These are phyloP conservation scores for Crossaster papposus DNA, from an alignment of 53 echinoderm and acorn worm genomes.

Conservation along the genomic window DNA sequence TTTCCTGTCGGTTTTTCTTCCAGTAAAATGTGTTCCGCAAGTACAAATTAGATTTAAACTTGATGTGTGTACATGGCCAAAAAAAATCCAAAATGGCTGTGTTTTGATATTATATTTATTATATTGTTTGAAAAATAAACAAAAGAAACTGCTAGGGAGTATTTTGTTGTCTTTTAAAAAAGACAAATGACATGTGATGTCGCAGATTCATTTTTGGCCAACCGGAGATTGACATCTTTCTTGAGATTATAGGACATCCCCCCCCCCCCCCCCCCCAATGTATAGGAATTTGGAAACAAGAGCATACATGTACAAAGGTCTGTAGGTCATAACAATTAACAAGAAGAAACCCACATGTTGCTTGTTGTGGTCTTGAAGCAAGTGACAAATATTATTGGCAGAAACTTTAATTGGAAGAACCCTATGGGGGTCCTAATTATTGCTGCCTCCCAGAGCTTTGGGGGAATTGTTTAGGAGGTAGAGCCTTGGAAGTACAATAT, in stretches of 20 bases:
- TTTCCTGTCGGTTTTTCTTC: background rate
- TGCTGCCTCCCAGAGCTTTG: background rate
- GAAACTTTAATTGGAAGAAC: background rate
- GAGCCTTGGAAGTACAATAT: background rate
- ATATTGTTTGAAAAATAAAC: too few species aligned
- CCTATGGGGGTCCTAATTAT: constrained; percentile 22
- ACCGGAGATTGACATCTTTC: background rate
- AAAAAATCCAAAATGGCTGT: too few species aligned
- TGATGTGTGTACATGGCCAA: background rate
- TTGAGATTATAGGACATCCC: background rate
- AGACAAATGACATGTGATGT: background rate
- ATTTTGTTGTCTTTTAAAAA: too few species aligned
- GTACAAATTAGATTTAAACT: background rate
- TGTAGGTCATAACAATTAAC: background rate
- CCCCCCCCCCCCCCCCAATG: too few species aligned
- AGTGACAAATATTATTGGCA: constrained; percentile 10
- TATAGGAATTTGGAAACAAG: too few species aligned
- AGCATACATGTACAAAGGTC: background rate
- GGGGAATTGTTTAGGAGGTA: background rate
- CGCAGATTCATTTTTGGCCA: background rate
- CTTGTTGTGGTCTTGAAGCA: background rate
- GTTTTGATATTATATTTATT: too few species aligned
- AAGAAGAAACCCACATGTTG: background rate
- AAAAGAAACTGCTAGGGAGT: too few species aligned
- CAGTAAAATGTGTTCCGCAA: background rate